A percentile compares a stretch with the other conserved stretches of the same genome.
Evolutionary conservation across 2,797 vertebrate species (phyloP).

Genomic region (Amphiprion clarkii): DNA sequence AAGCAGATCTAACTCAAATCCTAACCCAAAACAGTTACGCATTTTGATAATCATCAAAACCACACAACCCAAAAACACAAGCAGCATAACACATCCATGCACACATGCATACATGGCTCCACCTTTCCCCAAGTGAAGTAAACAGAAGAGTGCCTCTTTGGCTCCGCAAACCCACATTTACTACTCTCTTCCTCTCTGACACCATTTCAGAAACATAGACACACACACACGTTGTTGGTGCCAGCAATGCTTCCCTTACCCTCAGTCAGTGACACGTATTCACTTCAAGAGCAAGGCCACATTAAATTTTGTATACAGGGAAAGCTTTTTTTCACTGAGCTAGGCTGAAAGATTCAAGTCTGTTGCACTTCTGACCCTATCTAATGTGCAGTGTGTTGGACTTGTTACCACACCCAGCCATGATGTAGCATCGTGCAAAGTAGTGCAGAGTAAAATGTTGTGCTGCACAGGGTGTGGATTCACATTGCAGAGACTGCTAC

Average conservation of each 20-base stretch:
- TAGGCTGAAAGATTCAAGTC: constrained; percentile 6
- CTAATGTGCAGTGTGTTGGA: constrained; percentile 8
- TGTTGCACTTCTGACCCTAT: constrained; percentile 16
- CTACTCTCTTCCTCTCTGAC: constrained; percentile 85
- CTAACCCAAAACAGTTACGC: not conserved
- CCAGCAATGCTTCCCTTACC: constrained; percentile 32
- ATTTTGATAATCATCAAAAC: constrained; percentile 45
- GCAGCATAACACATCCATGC: constrained; percentile 41
- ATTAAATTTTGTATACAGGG: not conserved
- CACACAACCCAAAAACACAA: constrained; percentile 41
- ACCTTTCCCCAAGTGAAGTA: constrained; percentile 66
- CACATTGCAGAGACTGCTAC: not conserved
- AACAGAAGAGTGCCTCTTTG: constrained; percentile 69
- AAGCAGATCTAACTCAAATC: constrained; percentile 7
- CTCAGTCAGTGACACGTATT: constrained; percentile 12
- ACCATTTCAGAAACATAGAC: constrained; percentile 62
- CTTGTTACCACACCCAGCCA: constrained; percentile 31
- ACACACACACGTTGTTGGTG: constrained; percentile 34
- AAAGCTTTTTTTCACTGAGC: constrained; percentile 19
- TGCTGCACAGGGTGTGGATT: not conserved
- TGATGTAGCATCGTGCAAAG: not conserved
- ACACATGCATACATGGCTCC: constrained; percentile 34
- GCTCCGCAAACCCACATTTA: constrained; percentile 86
- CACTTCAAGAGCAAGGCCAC: constrained; percentile 1
- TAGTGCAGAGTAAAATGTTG: not conserved